Percentiles rank a stretch among this genome's conserved stretches.
Evolutionary conservation across 2,888 invertebrate species (phyloP).

Genomic region (Sesia bembeciformis): DNA sequence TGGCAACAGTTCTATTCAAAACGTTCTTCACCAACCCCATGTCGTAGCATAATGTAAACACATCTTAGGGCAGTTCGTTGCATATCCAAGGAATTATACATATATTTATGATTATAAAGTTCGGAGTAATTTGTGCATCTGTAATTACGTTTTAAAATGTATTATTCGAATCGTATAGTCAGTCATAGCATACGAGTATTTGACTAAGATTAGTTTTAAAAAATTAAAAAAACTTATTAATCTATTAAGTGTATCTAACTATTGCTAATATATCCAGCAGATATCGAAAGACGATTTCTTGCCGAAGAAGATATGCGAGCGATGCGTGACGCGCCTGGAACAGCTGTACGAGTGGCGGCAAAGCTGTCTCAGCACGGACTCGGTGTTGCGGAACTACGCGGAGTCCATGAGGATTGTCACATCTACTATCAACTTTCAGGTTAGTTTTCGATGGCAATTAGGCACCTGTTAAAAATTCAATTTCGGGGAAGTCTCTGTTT

Average conservation of each 20-base stretch:
- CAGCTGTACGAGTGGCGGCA: constrained; percentile 81
- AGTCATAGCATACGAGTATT: too few species aligned
- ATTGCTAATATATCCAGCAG: constrained; percentile 49
- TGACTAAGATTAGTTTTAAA: too few species aligned
- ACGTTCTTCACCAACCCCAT: too few species aligned
- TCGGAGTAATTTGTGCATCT: too few species aligned
- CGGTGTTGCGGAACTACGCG: constrained; percentile 79
- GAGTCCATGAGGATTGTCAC: constrained; percentile 80
- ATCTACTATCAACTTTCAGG: constrained; percentile 80
- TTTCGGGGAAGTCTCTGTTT: too few species aligned
- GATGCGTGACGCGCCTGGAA: constrained; percentile 78
- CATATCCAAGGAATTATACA: too few species aligned
- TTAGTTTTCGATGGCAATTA: constrained; percentile 26
- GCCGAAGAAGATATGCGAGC: constrained; percentile 82
- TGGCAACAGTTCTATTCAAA: too few species aligned
- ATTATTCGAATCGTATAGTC: too few species aligned
- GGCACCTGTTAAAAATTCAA: neutral
- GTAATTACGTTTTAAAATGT: too few species aligned
- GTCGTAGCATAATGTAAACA: too few species aligned
- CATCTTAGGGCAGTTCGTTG: too few species aligned
- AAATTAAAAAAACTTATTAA: neutral
- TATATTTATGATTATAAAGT: too few species aligned
- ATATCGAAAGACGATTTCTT: constrained; percentile 82
- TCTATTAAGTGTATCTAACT: neutral
- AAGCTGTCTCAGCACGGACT: constrained; percentile 78